Evolutionary conservation across 2,113 vertebrate genomes (phyloP).

Genomic region (Deroptyus accipitrinus): DNA sequence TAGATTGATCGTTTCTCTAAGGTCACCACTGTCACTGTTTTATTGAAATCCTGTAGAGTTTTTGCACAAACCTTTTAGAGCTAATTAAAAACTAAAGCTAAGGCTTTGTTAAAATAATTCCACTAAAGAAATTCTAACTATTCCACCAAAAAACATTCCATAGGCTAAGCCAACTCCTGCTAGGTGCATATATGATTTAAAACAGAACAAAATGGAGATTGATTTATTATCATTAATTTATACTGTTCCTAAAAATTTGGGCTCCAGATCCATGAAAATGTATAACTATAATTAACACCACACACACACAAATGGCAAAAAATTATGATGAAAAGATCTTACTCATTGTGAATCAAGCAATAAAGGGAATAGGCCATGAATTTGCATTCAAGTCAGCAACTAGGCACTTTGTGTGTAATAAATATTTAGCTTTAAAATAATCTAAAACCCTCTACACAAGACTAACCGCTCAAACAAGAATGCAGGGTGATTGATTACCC

Average conservation of each 20-base stretch:
- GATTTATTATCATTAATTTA: not conserved
- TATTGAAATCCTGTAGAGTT: not conserved
- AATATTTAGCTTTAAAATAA: not conserved
- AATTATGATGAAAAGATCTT: not conserved
- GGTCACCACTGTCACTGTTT: not conserved
- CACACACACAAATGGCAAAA: not conserved
- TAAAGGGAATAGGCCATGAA: not conserved
- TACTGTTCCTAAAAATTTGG: not conserved
- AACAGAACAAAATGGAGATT: not conserved
- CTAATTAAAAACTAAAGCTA: not conserved
- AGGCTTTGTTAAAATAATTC: not conserved
- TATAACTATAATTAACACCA: not conserved
- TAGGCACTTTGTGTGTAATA: not conserved
- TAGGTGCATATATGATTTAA: not conserved
- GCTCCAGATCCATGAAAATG: not conserved
- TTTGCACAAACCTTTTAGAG: not conserved
- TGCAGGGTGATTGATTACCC: not conserved
- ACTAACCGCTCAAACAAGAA: not conserved
- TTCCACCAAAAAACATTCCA: not conserved
- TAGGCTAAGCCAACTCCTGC: not conserved
- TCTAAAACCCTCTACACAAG: not conserved
- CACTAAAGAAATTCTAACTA: not conserved
- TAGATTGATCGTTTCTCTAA: not conserved
- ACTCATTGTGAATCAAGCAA: not conserved
- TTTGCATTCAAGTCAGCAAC: not conserved